A percentile compares a stretch with the other conserved stretches of the same genome.
These are phyloP conservation scores for Leptinotarsa haldemani DNA, from an alignment of 2,888 invertebrate genomes.

Conservation along the genomic window DNA sequence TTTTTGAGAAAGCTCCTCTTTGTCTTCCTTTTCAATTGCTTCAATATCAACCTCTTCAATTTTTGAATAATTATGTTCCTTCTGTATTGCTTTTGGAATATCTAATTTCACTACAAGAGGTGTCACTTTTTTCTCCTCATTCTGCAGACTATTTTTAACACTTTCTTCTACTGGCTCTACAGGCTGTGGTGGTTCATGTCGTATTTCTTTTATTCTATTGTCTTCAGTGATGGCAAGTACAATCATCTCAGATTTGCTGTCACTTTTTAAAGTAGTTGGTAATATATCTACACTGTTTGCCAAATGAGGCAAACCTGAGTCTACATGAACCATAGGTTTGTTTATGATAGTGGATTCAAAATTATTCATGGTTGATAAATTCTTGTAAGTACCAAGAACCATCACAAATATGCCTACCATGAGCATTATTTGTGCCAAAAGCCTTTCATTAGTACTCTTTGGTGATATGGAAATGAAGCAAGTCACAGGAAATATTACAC, in stretches of 20 bases:
- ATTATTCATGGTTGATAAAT: conserved; percentile 73
- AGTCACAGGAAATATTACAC: conserved; percentile 91
- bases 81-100: conserved; percentile 13
- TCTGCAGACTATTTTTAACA: conserved; percentile 26
- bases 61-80: conserved; percentile 35
- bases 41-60: conserved; percentile 67
- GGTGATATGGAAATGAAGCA: conserved; percentile 88
- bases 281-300: conserved; percentile 20
- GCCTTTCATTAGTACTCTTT: conserved; percentile 85
- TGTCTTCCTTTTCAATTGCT: conserved; percentile 65
- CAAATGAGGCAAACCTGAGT: conserved; percentile 25
- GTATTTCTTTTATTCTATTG: conserved; percentile 59
- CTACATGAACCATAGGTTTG: conserved; percentile 13
- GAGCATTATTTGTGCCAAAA: conserved; percentile 85
- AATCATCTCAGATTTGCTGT: conserved; percentile 28
- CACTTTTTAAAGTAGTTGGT: conserved; percentile 29
- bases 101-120: conserved; percentile 25
- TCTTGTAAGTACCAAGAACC: conserved; percentile 91
- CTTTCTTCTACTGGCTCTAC: conserved; percentile 49
- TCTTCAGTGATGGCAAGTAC: conserved; percentile 45
- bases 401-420: conserved; percentile 87
- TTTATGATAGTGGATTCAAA: conserved; percentile 19
- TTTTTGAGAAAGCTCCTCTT: conserved; percentile 63
- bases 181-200: conserved; percentile 64
- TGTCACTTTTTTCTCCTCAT: neutral